Percentiles rank a stretch among this genome's conserved stretches.
phyloP scores from a whole-genome alignment of 2,113 vertebrate genomes.

The Carassius gibelio region DNA sequence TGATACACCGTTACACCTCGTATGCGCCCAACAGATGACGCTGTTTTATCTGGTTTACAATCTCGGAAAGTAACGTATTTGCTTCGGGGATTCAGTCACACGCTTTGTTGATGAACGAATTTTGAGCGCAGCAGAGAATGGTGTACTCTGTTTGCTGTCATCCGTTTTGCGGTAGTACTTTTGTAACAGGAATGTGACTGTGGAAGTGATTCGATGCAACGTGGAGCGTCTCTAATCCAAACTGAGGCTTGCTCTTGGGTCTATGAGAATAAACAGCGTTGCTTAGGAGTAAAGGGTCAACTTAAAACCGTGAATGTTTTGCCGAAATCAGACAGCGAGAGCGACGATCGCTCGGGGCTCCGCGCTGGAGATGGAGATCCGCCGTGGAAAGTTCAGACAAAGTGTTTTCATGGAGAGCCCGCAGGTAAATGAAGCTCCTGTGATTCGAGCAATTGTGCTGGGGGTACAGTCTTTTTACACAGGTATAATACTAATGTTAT shows the following conservation, averaged over 20 bases:
- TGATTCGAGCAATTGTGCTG: not conserved
- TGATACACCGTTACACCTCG: not conserved
- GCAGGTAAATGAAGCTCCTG: conserved; percentile 77
- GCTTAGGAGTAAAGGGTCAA: not conserved
- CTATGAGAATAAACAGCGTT: not conserved
- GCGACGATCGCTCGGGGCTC: conserved; percentile 89
- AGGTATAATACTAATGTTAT: too few species aligned
- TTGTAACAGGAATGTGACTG: not conserved
- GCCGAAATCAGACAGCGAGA: conserved; percentile 84
- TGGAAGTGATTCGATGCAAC: conserved; percentile 7
- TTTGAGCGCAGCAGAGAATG: not conserved
- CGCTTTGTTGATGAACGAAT: conserved; percentile 9
- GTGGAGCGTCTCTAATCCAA: not conserved
- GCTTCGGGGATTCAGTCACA: conserved; percentile 23
- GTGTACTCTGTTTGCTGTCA: not conserved
- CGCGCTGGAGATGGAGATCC: conserved; percentile 92
- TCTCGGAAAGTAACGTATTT: not conserved
- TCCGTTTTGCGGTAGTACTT: not conserved
- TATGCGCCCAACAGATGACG: not conserved
- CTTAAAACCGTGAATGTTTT: conserved; percentile 76
- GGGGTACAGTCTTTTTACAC: not conserved
- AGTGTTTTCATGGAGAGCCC: conserved; percentile 81
- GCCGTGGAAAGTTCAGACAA: conserved; percentile 85
- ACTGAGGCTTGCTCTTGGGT: not conserved
- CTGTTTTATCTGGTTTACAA: not conserved